phyloP scores from a whole-genome alignment of 2,113 vertebrate species.

The Menura novaehollandiae region DNA sequence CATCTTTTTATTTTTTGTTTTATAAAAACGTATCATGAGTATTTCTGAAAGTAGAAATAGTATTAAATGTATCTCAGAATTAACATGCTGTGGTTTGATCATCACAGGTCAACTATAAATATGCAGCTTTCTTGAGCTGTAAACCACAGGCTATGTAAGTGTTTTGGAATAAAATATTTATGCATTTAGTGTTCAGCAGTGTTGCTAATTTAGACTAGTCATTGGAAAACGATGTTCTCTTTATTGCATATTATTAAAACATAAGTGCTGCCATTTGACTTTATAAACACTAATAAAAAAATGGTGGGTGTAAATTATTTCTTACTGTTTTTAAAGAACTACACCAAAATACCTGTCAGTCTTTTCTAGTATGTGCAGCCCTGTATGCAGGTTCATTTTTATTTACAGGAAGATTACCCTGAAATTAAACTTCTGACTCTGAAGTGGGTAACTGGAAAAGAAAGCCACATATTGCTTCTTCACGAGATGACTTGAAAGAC shows the following conservation, averaged over 20 bases:
- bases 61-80: background rate
- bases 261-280: slow-evolving; percentile 12
- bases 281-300: slow-evolving; percentile 26
- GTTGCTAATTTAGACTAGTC: slow-evolving; percentile 24
- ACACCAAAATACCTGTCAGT: background rate
- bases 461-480: slow-evolving; percentile 7
- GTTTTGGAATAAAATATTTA: slow-evolving; percentile 52
- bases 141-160: slow-evolving; percentile 22
- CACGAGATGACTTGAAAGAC: background rate
- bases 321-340: background rate
- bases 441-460: background rate
- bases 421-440: background rate
- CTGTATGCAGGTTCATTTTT: background rate
- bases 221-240: slow-evolving; percentile 6
- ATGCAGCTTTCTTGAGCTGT: background rate
- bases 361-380: background rate
- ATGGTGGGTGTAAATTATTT: background rate
- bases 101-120: background rate
- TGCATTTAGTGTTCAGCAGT: background rate
- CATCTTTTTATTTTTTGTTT: background rate
- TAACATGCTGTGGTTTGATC: background rate
- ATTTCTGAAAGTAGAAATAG: background rate
- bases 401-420: background rate
- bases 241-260: slow-evolving; percentile 29
- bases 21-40: background rate